phyloP scores from a whole-genome alignment of 2,797 vertebrate genomes.

The Pseudocheirus occidentalis region DNA sequence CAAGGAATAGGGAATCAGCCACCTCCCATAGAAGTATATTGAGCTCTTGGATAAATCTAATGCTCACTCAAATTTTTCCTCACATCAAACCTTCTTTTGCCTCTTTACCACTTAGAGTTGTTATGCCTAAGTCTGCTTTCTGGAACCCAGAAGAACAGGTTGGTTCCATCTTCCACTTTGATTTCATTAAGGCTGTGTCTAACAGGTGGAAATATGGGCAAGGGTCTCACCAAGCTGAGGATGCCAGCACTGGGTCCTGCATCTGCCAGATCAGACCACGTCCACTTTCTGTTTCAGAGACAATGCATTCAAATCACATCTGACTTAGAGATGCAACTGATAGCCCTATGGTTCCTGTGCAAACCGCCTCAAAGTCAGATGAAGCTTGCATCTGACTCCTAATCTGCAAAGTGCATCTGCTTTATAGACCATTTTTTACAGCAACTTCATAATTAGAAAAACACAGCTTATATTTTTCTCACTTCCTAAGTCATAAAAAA shows the following conservation, averaged over 20 bases:
- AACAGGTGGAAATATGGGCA: constrained; percentile 52
- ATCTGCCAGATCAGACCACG: constrained; percentile 60
- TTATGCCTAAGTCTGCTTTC: neutral
- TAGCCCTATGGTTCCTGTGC: constrained; percentile 55
- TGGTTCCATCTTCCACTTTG: neutral
- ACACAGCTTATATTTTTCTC: constrained; percentile 72
- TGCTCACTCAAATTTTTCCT: neutral
- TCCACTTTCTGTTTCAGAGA: constrained; percentile 51
- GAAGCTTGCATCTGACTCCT: constrained; percentile 74
- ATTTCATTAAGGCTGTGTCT: constrained; percentile 50
- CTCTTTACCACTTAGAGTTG: neutral
- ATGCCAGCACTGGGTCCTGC: constrained; percentile 58
- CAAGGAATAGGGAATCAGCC: neutral
- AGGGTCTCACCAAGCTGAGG: constrained; percentile 57
- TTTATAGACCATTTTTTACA: constrained; percentile 80
- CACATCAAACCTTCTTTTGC: neutral
- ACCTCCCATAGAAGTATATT: neutral
- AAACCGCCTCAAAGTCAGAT: constrained; percentile 66
- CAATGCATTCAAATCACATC: constrained; percentile 65
- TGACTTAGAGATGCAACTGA: constrained; percentile 65
- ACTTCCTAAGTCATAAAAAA: constrained; percentile 70
- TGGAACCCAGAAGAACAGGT: neutral
- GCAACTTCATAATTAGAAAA: constrained; percentile 80
- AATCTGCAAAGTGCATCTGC: constrained; percentile 81
- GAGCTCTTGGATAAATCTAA: neutral